Percentiles rank a stretch among this genome's conserved stretches.
Conservation (phyloP, 1,140 invertebrate species). For the Drosophila bocqueti region DNA sequence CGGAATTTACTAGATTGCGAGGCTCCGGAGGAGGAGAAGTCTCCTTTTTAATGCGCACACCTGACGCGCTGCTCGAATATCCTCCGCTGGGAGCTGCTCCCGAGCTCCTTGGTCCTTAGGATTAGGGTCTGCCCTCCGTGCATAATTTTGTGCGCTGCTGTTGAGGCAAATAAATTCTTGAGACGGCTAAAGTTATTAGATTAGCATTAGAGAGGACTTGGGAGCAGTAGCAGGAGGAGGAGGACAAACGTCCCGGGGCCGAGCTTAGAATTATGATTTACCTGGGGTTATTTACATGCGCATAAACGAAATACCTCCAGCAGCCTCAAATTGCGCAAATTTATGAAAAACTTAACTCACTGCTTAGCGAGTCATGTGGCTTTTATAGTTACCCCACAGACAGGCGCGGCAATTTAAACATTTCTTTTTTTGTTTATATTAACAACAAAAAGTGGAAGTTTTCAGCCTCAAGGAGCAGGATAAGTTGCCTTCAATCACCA, state of each 20-base stretch:
- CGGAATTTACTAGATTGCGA: conserved; percentile 59
- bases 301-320: conserved; percentile 64
- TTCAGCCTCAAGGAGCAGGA: conserved; percentile 35
- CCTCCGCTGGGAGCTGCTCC: conserved; percentile 40
- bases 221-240: background rate
- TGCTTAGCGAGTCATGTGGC: conserved; percentile 61
- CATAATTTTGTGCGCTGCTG: conserved; percentile 83
- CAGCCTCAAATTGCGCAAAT: conserved; percentile 52
- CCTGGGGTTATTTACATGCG: conserved; percentile 72
- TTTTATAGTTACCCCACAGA: conserved; percentile 65
- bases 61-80: conserved; percentile 78
- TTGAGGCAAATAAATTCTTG: conserved; percentile 79
- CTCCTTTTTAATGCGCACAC: conserved; percentile 79
- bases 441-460: conserved; percentile 67
- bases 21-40: background rate
- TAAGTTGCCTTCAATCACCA: background rate
- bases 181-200: conserved; percentile 82
- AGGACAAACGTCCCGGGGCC: conserved; percentile 39
- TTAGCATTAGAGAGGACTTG: conserved; percentile 70
- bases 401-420: conserved; percentile 20
- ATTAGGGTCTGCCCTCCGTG: conserved; percentile 53
- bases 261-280: conserved; percentile 82
- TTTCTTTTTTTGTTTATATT: conserved; percentile 43
- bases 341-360: conserved; percentile 67
- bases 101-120: conserved; percentile 51